phyloP scores from a whole-genome alignment of 2,797 vertebrate species.

The Falco berigora region DNA sequence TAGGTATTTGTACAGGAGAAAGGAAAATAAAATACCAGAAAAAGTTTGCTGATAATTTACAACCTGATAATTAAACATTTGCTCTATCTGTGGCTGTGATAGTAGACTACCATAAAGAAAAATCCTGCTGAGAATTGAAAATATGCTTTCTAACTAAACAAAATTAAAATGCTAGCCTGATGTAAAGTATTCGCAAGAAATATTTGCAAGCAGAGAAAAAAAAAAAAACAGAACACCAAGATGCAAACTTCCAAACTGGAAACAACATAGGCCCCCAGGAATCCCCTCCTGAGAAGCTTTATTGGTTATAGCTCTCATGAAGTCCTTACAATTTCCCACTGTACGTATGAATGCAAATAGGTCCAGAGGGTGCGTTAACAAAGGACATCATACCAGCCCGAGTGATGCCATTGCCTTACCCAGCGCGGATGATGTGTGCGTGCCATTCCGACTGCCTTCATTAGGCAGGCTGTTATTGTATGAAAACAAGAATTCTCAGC shows the following conservation, averaged over 20 bases:
- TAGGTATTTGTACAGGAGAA: not conserved
- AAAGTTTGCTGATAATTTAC: not conserved
- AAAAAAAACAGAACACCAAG: not conserved
- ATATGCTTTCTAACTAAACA: not conserved
- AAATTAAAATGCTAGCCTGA: not conserved
- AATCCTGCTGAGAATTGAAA: not conserved
- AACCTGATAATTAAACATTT: not conserved
- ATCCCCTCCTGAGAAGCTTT: not conserved
- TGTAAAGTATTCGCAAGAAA: not conserved
- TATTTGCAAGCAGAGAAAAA: not conserved
- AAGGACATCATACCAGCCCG: not conserved
- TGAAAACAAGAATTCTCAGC: conserved; percentile 48
- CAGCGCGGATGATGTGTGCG: rapidly evolving
- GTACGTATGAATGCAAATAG: conserved; percentile 20
- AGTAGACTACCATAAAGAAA: not conserved
- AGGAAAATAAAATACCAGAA: not conserved
- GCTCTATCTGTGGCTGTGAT: not conserved
- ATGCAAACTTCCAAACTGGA: not conserved
- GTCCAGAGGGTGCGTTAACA: conserved; percentile 2
- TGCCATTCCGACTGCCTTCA: not conserved
- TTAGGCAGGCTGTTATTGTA: conserved; percentile 1
- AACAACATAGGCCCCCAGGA: not conserved
- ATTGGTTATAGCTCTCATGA: conserved; percentile 19
- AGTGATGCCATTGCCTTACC: not conserved
- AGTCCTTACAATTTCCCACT: conserved; percentile 5